Percentiles rank a stretch among this genome's conserved stretches.
Evolutionary conservation across 2,113 vertebrate species (phyloP).

Genomic region (Caloenas nicobarica): DNA sequence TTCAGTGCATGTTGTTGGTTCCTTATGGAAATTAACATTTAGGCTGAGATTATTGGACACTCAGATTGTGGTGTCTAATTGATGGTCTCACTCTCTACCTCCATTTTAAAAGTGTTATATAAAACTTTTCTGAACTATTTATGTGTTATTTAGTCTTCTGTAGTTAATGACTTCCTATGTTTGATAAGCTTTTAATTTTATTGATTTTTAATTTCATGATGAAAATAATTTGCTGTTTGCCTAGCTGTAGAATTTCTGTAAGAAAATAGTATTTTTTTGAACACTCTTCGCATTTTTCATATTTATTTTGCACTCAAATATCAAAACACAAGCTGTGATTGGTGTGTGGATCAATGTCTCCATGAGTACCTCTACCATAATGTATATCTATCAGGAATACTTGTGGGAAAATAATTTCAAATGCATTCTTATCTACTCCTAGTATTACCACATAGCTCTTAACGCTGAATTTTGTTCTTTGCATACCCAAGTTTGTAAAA

Average conservation of each 20-base stretch:
- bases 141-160: neutral
- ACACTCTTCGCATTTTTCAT: neutral
- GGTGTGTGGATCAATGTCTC: neutral
- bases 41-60: neutral
- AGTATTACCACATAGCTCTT: neutral
- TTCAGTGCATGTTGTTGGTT: neutral
- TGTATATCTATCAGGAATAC: neutral
- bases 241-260: constrained; percentile 1
- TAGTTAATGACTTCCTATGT: neutral
- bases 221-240: constrained; percentile 1
- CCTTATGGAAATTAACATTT: neutral
- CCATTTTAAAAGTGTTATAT: neutral
- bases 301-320: neutral
- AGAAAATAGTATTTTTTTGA: neutral
- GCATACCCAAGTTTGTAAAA: neutral
- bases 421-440: neutral
- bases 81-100: neutral
- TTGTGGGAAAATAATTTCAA: neutral
- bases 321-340: neutral
- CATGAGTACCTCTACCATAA: neutral
- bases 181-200: neutral
- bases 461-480: neutral
- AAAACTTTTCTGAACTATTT: neutral
- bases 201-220: constrained; percentile 28
- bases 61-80: neutral